phyloP scores from a whole-genome alignment of 2,113 vertebrate genomes.

The Thermophis baileyi region DNA sequence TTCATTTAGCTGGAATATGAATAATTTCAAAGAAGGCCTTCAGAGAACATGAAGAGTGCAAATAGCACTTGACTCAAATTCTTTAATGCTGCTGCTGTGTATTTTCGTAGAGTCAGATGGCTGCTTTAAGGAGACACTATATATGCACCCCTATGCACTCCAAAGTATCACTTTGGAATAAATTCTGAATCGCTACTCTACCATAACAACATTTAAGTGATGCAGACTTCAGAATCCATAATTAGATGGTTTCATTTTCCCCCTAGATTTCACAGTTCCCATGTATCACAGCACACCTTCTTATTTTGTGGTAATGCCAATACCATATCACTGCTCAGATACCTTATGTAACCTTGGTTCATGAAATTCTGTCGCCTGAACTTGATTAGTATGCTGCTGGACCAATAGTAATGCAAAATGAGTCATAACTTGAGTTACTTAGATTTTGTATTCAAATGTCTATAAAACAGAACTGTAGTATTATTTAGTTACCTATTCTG shows the following conservation, averaged over 20 bases:
- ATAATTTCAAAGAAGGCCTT: background rate
- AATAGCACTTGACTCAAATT: background rate
- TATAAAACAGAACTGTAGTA: background rate
- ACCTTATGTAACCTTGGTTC: background rate
- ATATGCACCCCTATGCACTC: background rate
- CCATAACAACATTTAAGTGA: background rate
- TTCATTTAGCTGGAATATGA: background rate
- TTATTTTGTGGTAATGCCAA: background rate
- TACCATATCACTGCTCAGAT: background rate
- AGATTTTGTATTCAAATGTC: background rate
- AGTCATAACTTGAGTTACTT: background rate
- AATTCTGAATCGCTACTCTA: background rate
- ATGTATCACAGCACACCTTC: too few species aligned
- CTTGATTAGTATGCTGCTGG: background rate
- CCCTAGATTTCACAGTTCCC: background rate
- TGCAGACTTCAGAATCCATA: background rate
- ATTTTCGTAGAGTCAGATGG: background rate
- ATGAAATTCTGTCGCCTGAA: background rate
- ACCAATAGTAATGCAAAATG: background rate
- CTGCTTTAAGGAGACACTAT: background rate
- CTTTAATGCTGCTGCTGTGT: background rate
- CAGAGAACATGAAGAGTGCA: background rate
- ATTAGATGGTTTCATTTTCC: background rate
- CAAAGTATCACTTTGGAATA: background rate
- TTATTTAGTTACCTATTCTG: constrained; percentile 80